Conservation (phyloP, 2,113 vertebrate genomes). For the Podocnemis expansa region DNA sequence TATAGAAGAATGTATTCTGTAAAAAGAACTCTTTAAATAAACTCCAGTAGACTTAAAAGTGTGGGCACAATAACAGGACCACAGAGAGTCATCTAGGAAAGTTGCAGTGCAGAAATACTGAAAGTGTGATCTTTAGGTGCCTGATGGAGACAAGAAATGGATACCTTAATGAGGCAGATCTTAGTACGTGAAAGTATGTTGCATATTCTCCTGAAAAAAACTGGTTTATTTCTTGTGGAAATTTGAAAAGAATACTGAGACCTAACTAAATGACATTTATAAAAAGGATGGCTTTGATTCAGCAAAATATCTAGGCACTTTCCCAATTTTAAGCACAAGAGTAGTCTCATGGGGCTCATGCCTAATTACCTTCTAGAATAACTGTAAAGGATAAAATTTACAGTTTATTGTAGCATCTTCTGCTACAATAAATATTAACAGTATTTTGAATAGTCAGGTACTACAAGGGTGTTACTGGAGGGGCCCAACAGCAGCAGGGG, state of each 20-base stretch:
- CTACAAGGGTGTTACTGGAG: too few relatives aligned
- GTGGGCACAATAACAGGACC: neutral
- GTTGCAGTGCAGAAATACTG: neutral
- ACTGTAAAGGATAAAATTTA: neutral
- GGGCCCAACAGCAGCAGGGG: too few relatives aligned
- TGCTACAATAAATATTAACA: neutral
- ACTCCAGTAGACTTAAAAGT: neutral
- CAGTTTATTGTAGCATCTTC: neutral
- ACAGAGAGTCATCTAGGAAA: neutral
- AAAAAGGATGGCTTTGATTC: neutral
- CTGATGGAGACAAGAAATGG: neutral
- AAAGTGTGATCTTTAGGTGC: neutral
- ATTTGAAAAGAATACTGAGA: neutral
- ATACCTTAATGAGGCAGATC: neutral
- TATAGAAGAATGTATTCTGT: neutral
- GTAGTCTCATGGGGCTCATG: neutral
- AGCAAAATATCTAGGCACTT: neutral
- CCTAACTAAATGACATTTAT: neutral
- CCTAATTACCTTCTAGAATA: neutral
- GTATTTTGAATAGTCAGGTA: neutral
- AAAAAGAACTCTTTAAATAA: neutral
- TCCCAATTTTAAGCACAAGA: neutral
- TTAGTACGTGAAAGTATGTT: neutral
- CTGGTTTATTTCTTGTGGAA: neutral
- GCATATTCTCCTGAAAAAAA: accelerated